Evolutionary conservation across 2,888 invertebrate species (phyloP).

Genomic region (Lordiphosa fenestrarum): DNA sequence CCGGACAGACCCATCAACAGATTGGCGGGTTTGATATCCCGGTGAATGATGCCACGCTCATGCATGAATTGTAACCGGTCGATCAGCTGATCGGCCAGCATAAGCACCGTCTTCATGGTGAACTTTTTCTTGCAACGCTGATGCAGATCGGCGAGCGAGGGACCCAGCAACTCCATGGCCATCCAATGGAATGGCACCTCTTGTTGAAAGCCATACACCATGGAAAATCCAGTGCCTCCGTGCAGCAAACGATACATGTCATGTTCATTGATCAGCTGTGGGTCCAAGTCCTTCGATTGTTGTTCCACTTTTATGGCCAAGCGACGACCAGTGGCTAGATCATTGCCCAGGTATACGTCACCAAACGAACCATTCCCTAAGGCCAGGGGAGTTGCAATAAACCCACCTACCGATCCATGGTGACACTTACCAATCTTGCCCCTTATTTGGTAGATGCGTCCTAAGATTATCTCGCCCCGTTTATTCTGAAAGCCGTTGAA

Average conservation of each 20-base stretch:
- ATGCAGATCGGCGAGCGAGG: slow-evolving; percentile 97
- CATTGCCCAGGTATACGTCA: slow-evolving; percentile 96
- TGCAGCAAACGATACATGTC: slow-evolving; percentile 98
- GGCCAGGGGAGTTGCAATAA: too few species aligned
- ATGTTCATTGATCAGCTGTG: slow-evolving; percentile 98
- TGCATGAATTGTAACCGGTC: slow-evolving; percentile 97
- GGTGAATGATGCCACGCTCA: slow-evolving; percentile 98
- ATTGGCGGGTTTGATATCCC: slow-evolving; percentile 97
- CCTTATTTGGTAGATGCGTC: too few species aligned
- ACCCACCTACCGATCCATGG: too few species aligned
- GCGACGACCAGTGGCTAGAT: slow-evolving; percentile 94
- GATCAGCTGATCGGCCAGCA: slow-evolving; percentile 95
- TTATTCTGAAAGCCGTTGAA: too few species aligned
- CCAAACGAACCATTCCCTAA: slow-evolving; percentile 94
- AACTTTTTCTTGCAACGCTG: slow-evolving; percentile 98
- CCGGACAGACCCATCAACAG: slow-evolving; percentile 98
- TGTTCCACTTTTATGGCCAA: slow-evolving; percentile 97
- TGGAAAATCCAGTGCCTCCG: slow-evolving; percentile 96
- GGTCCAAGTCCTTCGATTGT: slow-evolving; percentile 93
- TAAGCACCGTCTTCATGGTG: slow-evolving; percentile 98
- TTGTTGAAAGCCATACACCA: slow-evolving; percentile 95
- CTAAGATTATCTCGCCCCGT: too few species aligned
- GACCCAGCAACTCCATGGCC: slow-evolving; percentile 98
- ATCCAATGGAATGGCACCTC: slow-evolving; percentile 98
- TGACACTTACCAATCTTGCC: neutral